These are phyloP conservation scores for Zaprionus lineosus DNA, from an alignment of 2,888 invertebrate genomes.

Conservation along the genomic window DNA sequence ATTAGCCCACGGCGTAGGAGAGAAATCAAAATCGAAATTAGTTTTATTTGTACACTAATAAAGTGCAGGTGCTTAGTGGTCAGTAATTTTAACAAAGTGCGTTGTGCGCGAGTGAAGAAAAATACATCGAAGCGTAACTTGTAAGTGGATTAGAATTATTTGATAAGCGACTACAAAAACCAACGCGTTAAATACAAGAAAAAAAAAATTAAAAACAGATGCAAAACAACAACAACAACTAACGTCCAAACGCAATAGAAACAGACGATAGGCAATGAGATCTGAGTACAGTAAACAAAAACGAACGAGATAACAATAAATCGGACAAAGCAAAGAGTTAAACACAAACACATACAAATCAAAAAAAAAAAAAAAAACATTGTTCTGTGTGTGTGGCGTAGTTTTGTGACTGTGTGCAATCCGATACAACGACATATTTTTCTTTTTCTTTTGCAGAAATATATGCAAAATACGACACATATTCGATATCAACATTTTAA, in stretches of 20 bases:
- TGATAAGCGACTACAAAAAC: slow-evolving; percentile 54
- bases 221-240: slow-evolving; percentile 7
- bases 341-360: slow-evolving; percentile 25
- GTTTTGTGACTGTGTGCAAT: slow-evolving; percentile 10
- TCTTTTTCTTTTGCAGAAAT: slow-evolving; percentile 46
- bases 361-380: too few relatives aligned
- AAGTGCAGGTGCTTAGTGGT: slow-evolving; percentile 44
- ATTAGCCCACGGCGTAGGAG: slow-evolving; percentile 56
- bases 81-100: slow-evolving; percentile 4
- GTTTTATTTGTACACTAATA: slow-evolving; percentile 58
- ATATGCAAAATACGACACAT: slow-evolving; percentile 31
- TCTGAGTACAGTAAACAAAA: slow-evolving; percentile 59
- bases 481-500: slow-evolving; percentile 40
- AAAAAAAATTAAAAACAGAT: slow-evolving; percentile 21
- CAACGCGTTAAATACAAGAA: slow-evolving; percentile 38
- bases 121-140: slow-evolving; percentile 24
- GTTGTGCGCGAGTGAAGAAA: slow-evolving; percentile 7
- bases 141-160: slow-evolving; percentile 51
- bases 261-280: slow-evolving; percentile 61
- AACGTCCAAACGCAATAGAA: too few relatives aligned
- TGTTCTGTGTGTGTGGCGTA: too few relatives aligned
- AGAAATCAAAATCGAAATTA: slow-evolving; percentile 65
- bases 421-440: slow-evolving; percentile 39
- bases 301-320: slow-evolving; percentile 49
- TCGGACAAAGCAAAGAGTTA: slow-evolving; percentile 72